Evolutionary conservation across 35 echinoderm and acorn worm species (phyloP), one percentile per base, ranked within the genome.

Genomic region (Ophioderma brevispina): DNA sequence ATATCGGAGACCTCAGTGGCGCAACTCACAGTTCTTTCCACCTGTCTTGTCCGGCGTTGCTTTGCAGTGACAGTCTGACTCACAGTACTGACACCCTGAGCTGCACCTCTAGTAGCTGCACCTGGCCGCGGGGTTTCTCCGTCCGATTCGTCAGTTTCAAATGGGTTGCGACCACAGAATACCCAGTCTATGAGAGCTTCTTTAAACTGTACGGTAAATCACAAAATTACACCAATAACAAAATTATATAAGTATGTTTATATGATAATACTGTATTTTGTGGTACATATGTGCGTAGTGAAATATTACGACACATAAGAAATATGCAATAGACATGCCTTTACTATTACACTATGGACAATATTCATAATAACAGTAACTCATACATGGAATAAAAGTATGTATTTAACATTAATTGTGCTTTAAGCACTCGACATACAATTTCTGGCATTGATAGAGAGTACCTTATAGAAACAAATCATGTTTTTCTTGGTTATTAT

Each of bases 161-260:
- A 91, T 55, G 90, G 90, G 31, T 91, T 91, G 17, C 77, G 64
- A 38, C 90, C 90, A 42, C 90, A 86, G 46, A 59, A 91, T 76
- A 86, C 25, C 56, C 85, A n/a, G 13, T 91, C 70, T 35, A 91
- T 91, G 33, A 91, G 43, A 28, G 90, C 90, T 1, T 91, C 90
- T 50, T 91, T 91, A 42, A 91, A 91, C 90, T 91, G 38, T 10
- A 46, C 41, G 41, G 17, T 46, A 46, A 46, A 46, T 8, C 4
- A 46, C 17, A 46, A 4, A 46, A 4, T 46, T 46, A 46, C 41
- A n/a, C n/a, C n/a, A 46, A 17, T 46, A 17, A 8, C 41, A 46
- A 46, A 46, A 46, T 17, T 46, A 46, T n/a, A 46, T 46, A 46
- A 46, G 41, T 77, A 32, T 32, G 25, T 25, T 77, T 10, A 63